These are phyloP conservation scores for Scrobipalpa costella DNA, from an alignment of 2,888 invertebrate species.

Conservation along the genomic window DNA sequence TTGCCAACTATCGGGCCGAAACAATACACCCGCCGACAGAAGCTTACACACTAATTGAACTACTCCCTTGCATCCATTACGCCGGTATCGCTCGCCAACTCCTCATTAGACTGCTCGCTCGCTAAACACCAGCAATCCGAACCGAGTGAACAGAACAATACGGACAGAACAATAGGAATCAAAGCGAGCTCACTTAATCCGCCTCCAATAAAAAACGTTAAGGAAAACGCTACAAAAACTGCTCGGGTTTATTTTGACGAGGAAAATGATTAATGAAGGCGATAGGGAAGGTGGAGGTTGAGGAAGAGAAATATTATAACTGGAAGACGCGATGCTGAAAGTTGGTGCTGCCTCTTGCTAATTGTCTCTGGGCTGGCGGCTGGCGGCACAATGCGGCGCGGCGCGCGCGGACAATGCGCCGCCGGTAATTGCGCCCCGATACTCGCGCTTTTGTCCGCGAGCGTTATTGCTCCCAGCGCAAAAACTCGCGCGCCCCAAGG, in stretches of 20 bases:
- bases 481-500: conserved; percentile 1
- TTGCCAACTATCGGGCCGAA: conserved; percentile 11
- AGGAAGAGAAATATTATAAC: conserved; percentile 23
- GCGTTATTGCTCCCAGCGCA: conserved; percentile 13
- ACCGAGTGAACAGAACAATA: conserved; percentile 7
- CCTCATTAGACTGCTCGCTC: conserved; percentile 18
- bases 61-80: conserved; percentile 21
- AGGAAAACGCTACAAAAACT: conserved; percentile 22
- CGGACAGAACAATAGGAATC: conserved; percentile 16
- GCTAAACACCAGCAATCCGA: conserved; percentile 10
- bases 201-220: conserved; percentile 18
- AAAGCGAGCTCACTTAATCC: conserved; percentile 21
- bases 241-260: conserved; percentile 23
- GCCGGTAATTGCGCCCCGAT: conserved; percentile 28
- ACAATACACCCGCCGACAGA: conserved; percentile 9
- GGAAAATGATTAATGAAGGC: conserved; percentile 24
- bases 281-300: conserved; percentile 20
- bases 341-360: conserved; percentile 26
- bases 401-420: conserved; percentile 15
- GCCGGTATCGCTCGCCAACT: conserved; percentile 8
- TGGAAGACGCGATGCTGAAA: conserved; percentile 23
- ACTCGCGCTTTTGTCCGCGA: conserved; percentile 15
- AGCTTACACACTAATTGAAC: conserved; percentile 16
- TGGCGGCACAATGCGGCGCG: conserved; percentile 27
- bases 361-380: conserved; percentile 28